These are phyloP conservation scores for Heliconius hermathena DNA, from an alignment of 1,140 invertebrate genomes.

Conservation along the genomic window DNA sequence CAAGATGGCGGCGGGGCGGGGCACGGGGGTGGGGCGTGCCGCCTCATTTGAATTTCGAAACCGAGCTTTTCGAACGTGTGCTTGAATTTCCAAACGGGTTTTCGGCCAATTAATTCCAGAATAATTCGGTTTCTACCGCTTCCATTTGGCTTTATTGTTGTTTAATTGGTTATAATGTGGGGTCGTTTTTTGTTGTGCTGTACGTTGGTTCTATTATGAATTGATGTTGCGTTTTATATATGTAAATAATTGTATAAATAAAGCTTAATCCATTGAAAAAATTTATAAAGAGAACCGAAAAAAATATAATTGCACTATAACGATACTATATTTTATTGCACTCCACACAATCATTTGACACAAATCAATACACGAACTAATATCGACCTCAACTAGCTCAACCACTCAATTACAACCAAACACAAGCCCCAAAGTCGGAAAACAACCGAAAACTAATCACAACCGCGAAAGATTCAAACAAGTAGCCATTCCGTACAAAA, in stretches of 20 bases:
- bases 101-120: slow-evolving; percentile 78
- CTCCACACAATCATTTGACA: not conserved
- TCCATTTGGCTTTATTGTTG: slow-evolving; percentile 61
- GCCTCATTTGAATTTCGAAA: slow-evolving; percentile 81
- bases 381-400: not conserved
- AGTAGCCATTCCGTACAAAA: slow-evolving; percentile 63
- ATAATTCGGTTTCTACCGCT: slow-evolving; percentile 70
- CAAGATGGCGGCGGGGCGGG: slow-evolving; percentile 78
- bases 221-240: not conserved
- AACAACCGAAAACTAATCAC: slow-evolving; percentile 56
- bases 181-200: slow-evolving; percentile 41
- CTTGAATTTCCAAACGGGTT: slow-evolving; percentile 71
- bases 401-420: slow-evolving; percentile 24
- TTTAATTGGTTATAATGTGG: slow-evolving; percentile 62
- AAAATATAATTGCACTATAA: too few relatives aligned
- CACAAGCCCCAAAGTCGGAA: slow-evolving; percentile 30
- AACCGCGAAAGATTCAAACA: slow-evolving; percentile 61
- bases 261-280: not conserved
- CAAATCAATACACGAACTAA: not conserved
- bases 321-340: too few relatives aligned
- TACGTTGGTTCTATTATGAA: not conserved
- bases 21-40: slow-evolving; percentile 72
- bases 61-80: slow-evolving; percentile 77
- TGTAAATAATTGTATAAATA: not conserved
- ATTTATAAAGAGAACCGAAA: not conserved